Conservation (phyloP, 2,113 vertebrate genomes). For the Dryoscopus gambensis region DNA sequence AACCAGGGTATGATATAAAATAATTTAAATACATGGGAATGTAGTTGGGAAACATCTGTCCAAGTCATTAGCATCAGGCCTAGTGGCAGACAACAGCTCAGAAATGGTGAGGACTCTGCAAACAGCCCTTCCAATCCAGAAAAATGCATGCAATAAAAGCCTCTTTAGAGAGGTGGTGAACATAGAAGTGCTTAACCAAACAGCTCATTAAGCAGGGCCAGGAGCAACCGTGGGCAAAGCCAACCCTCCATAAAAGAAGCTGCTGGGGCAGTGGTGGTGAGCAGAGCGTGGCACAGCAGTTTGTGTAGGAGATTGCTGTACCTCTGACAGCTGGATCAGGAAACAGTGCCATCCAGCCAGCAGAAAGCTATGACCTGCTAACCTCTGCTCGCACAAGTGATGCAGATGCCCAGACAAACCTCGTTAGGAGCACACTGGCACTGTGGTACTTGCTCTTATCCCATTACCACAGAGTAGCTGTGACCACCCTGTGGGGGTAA, state of each 20-base stretch:
- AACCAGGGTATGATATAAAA: neutral
- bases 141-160: neutral
- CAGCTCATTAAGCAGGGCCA: neutral
- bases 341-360: neutral
- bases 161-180: neutral
- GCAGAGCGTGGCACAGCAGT: neutral
- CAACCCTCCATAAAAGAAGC: neutral
- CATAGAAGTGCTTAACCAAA: neutral
- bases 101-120: neutral
- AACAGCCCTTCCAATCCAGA: neutral
- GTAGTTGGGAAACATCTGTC: neutral
- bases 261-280: neutral
- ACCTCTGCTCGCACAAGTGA: neutral
- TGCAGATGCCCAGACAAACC: neutral
- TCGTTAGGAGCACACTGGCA: fast-evolving
- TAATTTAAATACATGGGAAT: neutral
- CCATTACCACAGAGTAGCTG: neutral
- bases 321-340: neutral
- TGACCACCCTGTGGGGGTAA: neutral
- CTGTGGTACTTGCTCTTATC: neutral
- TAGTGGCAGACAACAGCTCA: neutral
- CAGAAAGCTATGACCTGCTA: neutral
- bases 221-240: neutral
- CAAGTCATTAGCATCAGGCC: neutral
- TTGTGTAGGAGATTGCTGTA: neutral